A percentile compares a stretch with the other conserved stretches of the same genome.
Evolutionary conservation across 37 sponge, comb jelly and placozoan species (phyloP).

Genomic region (Tethya wilhelma): DNA sequence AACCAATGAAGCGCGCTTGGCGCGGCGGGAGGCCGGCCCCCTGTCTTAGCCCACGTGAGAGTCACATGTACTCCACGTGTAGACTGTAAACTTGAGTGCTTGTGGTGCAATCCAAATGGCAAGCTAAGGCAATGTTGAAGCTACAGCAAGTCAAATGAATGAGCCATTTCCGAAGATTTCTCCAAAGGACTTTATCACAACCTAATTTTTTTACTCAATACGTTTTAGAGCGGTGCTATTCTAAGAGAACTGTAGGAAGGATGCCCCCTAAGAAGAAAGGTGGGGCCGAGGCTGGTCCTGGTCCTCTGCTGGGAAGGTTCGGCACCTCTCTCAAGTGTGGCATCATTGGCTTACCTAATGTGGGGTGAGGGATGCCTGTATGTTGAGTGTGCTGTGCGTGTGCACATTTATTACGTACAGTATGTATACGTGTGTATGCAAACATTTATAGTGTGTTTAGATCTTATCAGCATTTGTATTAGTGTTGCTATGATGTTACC

Average conservation of each 20-base stretch:
- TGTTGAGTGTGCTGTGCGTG: neutral
- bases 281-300: conserved; percentile 61
- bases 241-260: neutral
- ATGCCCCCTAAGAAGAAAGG: conserved; percentile 98
- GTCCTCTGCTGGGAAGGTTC: conserved; percentile 85
- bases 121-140: too few species aligned
- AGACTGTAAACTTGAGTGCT: too few species aligned
- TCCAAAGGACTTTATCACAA: neutral
- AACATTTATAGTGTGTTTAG: neutral
- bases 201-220: neutral
- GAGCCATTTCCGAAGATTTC: too few species aligned
- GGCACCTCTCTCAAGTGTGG: conserved; percentile 98
- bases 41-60: too few species aligned
- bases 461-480: too few species aligned
- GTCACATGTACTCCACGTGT: neutral
- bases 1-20: too few species aligned
- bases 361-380: conserved; percentile 70
- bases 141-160: too few species aligned
- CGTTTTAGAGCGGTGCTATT: neutral
- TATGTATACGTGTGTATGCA: neutral
- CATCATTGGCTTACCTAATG: conserved; percentile 97
- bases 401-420: neutral
- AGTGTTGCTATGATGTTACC: too few species aligned
- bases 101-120: too few species aligned
- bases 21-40: too few species aligned